Base-by-base conservation (phyloP, 2,888 invertebrate genomes). In the Rhagonycha lutea region DNA sequence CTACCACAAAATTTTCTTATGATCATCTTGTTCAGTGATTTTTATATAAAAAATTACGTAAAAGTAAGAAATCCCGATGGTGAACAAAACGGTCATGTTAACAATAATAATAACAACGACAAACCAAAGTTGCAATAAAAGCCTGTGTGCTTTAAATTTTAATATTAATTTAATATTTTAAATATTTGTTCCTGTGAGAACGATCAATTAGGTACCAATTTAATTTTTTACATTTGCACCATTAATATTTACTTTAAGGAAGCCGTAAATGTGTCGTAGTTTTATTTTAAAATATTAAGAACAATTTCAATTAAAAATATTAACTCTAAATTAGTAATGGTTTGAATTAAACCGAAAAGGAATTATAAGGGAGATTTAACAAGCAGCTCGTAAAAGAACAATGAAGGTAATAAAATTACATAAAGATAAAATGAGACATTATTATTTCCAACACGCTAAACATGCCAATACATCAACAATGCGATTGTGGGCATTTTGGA, bases 1-100 rank as follows among this genome's bases (percentile, higher is more conserved):
- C 84, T 93, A 0, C 91, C 92, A 0, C 94, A 94, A 83, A 92
- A 93, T 83, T 61, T 91, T 0, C 92, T 92, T 82, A 92, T 94
- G 90, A 86, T 93, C 0, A 82, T 91, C 3, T 85, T 94, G 2
- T 94, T 94, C 82, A 82, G 88, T 0, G 92, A 94, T 75, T 94
- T 94, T 84, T 94, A 94, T 80, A 89, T 90, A 68, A 92, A 91
- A 82, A 83, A 91, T 0, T 94, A 94, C 47, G 26, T 73, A 7
- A 75, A 70, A 47, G 47, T 0, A 47, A n/a, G n/a, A n/a, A n/a
- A 47, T n/a, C 47, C 47, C 1, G 8, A 0, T 8, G 47, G n/a
- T n/a, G 47, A 47, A 7, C 12, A n/a, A n/a, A 47, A 65, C 63
- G 18, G 12, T 65, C 23, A 65, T 11, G 24, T 23, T n/a, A 24